These are phyloP conservation scores for Nomada lathburiana DNA, from an alignment of 2,888 invertebrate species.

Conservation along the genomic window DNA sequence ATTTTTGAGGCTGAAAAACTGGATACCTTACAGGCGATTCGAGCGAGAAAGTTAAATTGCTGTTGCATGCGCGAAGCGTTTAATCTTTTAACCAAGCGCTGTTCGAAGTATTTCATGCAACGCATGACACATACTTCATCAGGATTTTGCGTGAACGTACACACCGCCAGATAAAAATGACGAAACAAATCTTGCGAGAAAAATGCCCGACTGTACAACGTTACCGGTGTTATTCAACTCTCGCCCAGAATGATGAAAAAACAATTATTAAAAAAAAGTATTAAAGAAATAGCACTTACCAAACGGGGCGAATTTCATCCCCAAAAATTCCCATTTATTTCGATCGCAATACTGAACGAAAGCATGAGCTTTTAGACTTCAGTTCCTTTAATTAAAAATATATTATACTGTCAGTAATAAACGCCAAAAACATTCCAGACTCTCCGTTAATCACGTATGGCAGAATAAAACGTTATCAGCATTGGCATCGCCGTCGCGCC, in stretches of 20 bases:
- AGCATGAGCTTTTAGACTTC: too few relatives aligned
- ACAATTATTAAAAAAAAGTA: neutral
- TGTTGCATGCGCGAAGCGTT: neutral
- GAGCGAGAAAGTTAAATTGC: slow-evolving; percentile 1
- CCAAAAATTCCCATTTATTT: too few relatives aligned
- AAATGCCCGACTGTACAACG: neutral
- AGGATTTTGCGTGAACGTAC: slow-evolving; percentile 18
- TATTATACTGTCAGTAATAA: too few relatives aligned
- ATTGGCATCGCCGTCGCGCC: too few relatives aligned
- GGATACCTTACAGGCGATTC: neutral
- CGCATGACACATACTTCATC: slow-evolving; percentile 16
- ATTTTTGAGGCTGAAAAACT: neutral
- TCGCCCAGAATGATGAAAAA: neutral
- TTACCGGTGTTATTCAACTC: neutral
- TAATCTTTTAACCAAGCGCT: slow-evolving; percentile 28
- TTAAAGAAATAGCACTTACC: neutral
- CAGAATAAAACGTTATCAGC: too few relatives aligned
- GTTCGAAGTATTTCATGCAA: slow-evolving; percentile 23
- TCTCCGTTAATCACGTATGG: too few relatives aligned
- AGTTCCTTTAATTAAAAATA: too few relatives aligned
- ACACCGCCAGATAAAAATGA: neutral
- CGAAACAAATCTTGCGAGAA: slow-evolving; percentile 15
- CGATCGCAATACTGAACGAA: too few relatives aligned
- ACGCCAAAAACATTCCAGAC: too few relatives aligned
- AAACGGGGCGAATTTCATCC: too few relatives aligned